Evolutionary conservation across 2,888 invertebrate species (phyloP).

Genomic region (Drosophila koepferae): DNA sequence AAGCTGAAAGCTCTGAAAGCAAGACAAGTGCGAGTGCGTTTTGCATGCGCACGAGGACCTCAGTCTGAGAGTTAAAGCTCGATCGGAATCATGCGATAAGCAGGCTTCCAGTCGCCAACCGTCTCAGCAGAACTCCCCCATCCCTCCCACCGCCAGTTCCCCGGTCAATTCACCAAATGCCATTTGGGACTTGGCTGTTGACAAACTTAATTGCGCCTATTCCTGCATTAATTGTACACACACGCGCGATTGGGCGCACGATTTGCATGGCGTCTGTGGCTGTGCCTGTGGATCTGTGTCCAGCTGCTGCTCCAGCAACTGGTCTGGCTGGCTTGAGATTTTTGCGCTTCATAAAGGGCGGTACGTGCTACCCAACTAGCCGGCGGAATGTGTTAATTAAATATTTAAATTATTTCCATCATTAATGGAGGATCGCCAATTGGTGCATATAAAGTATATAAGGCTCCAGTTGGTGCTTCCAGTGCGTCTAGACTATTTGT

Average conservation of each 20-base stretch:
- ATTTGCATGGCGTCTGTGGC: slow-evolving; percentile 64
- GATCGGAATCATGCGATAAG: slow-evolving; percentile 79
- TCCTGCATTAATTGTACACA: slow-evolving; percentile 80
- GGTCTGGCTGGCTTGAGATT: slow-evolving; percentile 19
- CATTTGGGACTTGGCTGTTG: slow-evolving; percentile 46
- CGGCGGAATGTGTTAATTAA: slow-evolving; percentile 78
- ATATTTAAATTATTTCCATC: slow-evolving; percentile 76
- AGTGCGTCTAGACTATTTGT: slow-evolving; percentile 57
- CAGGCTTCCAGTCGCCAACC: slow-evolving; percentile 35
- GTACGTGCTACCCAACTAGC: slow-evolving; percentile 27
- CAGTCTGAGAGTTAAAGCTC: slow-evolving; percentile 65
- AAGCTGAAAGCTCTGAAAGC: slow-evolving; percentile 49
- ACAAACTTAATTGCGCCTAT: slow-evolving; percentile 81
- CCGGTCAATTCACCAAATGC: slow-evolving; percentile 1
- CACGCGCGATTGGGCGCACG: slow-evolving; percentile 69
- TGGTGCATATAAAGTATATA: slow-evolving; percentile 17
- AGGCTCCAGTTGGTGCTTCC: slow-evolving; percentile 4
- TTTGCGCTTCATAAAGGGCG: slow-evolving; percentile 33
- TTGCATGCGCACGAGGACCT: slow-evolving; percentile 50
- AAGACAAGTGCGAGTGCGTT: slow-evolving; percentile 59
- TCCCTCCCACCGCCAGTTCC: background rate
- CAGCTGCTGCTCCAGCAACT: background rate
- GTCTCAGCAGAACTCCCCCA: background rate
- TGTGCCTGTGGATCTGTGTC: background rate
- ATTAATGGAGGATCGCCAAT: slow-evolving; percentile 36